phyloP scores from a whole-genome alignment of 2,797 vertebrate genomes.

The Megaceryle alcyon region DNA sequence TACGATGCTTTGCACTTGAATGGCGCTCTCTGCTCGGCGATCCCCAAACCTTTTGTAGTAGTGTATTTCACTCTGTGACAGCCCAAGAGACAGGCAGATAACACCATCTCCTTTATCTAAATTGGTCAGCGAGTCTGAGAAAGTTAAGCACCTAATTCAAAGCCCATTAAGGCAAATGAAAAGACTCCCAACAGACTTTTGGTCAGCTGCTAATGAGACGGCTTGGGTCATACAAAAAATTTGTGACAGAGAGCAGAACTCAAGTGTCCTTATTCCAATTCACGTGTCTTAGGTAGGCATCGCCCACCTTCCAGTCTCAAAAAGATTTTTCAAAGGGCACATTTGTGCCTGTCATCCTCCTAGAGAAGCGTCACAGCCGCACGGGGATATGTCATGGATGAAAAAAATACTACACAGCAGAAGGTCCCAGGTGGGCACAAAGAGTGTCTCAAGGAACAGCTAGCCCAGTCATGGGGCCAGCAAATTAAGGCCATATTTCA shows the following conservation, averaged over 20 bases:
- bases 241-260: slow-evolving; percentile 50
- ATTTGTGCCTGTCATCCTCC: slow-evolving; percentile 8
- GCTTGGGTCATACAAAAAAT: slow-evolving; percentile 57
- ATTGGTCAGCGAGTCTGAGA: slow-evolving; percentile 47
- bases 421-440: slow-evolving; percentile 22
- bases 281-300: background rate
- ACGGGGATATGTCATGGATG: background rate
- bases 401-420: slow-evolving; percentile 3
- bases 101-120: slow-evolving; percentile 39
- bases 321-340: slow-evolving; percentile 21
- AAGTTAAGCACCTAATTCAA: slow-evolving; percentile 65
- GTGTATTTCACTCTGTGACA: slow-evolving; percentile 49
- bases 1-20: slow-evolving; percentile 33
- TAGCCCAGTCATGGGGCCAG: background rate
- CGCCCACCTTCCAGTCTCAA: slow-evolving; percentile 16
- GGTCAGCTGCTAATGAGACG: slow-evolving; percentile 48
- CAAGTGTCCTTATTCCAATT: slow-evolving; percentile 28
- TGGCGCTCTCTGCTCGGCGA: background rate
- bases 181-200: slow-evolving; percentile 62
- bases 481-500: slow-evolving; percentile 55
- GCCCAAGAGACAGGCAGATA: slow-evolving; percentile 22
- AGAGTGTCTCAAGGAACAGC: background rate
- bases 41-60: slow-evolving; percentile 19
- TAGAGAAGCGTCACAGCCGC: background rate
- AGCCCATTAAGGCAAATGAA: slow-evolving; percentile 61